Evolutionary conservation across 2,797 vertebrate species (phyloP), one percentile per base, ranked within the genome.

Genomic region (Acridotheres tristis): DNA sequence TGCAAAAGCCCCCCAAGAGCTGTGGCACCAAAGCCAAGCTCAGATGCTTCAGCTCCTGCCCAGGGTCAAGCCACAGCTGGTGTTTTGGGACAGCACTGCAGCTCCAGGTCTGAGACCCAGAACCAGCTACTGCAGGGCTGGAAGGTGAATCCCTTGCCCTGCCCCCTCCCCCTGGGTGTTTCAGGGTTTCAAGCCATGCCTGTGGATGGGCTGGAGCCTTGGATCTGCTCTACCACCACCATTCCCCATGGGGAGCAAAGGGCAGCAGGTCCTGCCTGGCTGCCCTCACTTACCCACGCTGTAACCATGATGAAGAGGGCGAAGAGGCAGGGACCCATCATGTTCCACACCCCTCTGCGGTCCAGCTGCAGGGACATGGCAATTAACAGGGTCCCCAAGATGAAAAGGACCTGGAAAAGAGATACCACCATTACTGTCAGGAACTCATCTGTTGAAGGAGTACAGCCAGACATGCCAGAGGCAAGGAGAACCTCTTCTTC

Each of bases 331-430:
- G 99, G 99, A 29, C 98, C 99, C 97, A 99, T 97, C 97, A 99
- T 98, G 97, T 99, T 99, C 99, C 99, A 99, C 91, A 99, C 97
- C 11, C 99, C 99, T 86, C 98, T 98, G 59, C 99, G 99, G 97
- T 99, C 98, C 97, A 99, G 98, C 91, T 99, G 99, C 98, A 99
- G 98, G 18, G 99, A 99, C 99, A 99, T 99, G 93, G 99, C 99
- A 32, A 99, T 99, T 83, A 99, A 77, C 69, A 99, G 97, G 17
- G 98, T 97, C 34, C 99, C 99, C 36, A 98, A 86, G 96, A 99
- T 16, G 11, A 99, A 99, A 79, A 99, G 97, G 76, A 98, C 97
- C 99, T 99, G 93, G 14, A n/a, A 89, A 71, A 7, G 66, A 95
- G 59, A 94, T n/a, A 73, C n/a, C 71, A 91, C n/a, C 26, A 1